phyloP scores from a whole-genome alignment of 1,140 invertebrate species.

The Dendrolimus punctatus region DNA sequence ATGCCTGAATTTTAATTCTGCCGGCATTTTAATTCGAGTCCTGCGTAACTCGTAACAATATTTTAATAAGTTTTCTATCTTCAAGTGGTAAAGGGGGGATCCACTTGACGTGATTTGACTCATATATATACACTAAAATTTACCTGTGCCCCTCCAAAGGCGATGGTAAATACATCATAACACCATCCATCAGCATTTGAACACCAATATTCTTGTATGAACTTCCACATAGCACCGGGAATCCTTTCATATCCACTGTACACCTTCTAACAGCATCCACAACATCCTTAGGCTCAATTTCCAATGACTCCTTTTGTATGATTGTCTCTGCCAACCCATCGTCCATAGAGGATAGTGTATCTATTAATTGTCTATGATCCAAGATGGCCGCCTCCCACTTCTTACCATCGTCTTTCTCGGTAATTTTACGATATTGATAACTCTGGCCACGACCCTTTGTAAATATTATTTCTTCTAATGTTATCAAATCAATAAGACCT shows the following conservation, averaged over 20 bases:
- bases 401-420: slow-evolving; percentile 66
- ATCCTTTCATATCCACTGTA: slow-evolving; percentile 76
- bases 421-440: slow-evolving; percentile 61
- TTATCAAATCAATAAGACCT: slow-evolving; percentile 87
- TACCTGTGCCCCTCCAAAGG: slow-evolving; percentile 77
- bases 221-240: slow-evolving; percentile 92
- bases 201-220: slow-evolving; percentile 97
- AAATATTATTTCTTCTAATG: slow-evolving; percentile 77
- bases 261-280: slow-evolving; percentile 77
- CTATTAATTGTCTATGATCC: slow-evolving; percentile 78
- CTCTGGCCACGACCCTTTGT: slow-evolving; percentile 52
- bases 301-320: slow-evolving; percentile 82
- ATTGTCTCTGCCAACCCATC: slow-evolving; percentile 85
- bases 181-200: slow-evolving; percentile 89
- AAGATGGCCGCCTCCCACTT: slow-evolving; percentile 72
- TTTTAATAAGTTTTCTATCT: too few relatives aligned
- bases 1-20: too few relatives aligned
- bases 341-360: slow-evolving; percentile 85
- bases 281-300: slow-evolving; percentile 75
- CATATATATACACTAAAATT: background rate
- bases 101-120: too few relatives aligned
- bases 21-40: too few relatives aligned
- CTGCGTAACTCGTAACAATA: too few relatives aligned
- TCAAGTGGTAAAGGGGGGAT: too few relatives aligned
- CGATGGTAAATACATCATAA: slow-evolving; percentile 88